Conservation (phyloP, 2,113 vertebrate genomes). For the Petroica traversi region DNA sequence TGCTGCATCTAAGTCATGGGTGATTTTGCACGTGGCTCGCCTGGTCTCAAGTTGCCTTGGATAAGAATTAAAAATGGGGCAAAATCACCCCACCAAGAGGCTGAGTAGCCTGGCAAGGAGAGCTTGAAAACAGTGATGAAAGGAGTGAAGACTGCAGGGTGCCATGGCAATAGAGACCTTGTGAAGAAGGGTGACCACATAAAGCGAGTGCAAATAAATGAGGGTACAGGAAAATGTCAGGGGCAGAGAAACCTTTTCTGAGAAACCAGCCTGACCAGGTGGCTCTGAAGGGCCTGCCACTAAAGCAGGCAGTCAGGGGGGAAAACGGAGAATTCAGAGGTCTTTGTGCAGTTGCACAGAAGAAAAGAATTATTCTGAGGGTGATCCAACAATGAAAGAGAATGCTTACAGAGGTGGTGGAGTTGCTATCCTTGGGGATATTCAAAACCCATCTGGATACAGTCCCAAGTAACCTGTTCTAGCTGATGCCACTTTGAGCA, state of each 20-base stretch:
- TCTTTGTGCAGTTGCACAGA: background rate
- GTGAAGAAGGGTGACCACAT: background rate
- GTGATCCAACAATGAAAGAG: background rate
- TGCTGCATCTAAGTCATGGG: background rate
- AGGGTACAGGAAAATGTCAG: background rate
- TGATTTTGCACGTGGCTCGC: background rate
- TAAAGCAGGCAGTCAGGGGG: background rate
- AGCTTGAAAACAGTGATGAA: background rate
- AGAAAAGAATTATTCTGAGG: background rate
- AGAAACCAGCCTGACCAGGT: background rate
- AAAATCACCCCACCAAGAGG: background rate
- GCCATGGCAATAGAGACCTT: background rate
- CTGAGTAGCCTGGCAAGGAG: background rate
- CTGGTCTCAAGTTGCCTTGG: background rate
- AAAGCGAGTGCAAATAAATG: accelerated
- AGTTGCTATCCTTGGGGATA: background rate
- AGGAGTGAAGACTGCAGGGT: background rate
- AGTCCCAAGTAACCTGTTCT: background rate
- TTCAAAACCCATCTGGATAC: background rate
- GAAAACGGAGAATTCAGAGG: background rate
- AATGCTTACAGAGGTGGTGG: background rate
- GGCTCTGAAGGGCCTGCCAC: background rate
- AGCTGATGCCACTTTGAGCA: background rate
- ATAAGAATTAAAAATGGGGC: background rate
- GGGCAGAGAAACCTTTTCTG: background rate